Conservation (phyloP, 2,113 vertebrate species). For the Eclectus roratus region DNA sequence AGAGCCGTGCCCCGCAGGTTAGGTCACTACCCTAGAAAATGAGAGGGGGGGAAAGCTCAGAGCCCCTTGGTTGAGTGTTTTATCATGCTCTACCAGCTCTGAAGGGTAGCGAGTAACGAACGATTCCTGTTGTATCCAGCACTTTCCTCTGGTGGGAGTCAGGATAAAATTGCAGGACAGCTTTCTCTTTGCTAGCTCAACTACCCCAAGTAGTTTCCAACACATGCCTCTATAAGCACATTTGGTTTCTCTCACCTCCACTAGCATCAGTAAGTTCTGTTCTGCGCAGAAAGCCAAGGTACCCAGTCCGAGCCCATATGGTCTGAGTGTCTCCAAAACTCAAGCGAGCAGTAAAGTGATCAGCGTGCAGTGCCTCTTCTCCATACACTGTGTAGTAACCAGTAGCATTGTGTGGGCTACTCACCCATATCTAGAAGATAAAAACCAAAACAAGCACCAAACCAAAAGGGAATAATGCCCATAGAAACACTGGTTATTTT, state of each 20-base stretch:
- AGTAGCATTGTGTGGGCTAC: slow-evolving; percentile 92
- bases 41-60: neutral
- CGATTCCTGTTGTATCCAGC: neutral
- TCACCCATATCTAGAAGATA: slow-evolving; percentile 89
- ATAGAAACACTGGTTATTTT: neutral
- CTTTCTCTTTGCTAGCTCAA: neutral
- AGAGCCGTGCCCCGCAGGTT: neutral
- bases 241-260: slow-evolving; percentile 79
- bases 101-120: neutral
- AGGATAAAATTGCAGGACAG: neutral
- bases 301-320: slow-evolving; percentile 91
- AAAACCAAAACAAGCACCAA: neutral
- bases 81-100: neutral
- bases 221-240: no score
- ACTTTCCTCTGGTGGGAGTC: neutral
- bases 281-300: slow-evolving; percentile 94
- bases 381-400: slow-evolving; percentile 96
- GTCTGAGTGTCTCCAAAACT: slow-evolving; percentile 96
- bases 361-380: slow-evolving; percentile 90
- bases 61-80: neutral
- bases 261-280: slow-evolving; percentile 94
- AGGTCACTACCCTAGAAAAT: neutral
- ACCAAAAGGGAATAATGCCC: neutral
- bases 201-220: neutral
- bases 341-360: slow-evolving; percentile 92